Evolutionary conservation across 1,140 invertebrate genomes (phyloP), one percentile per base, ranked within the genome.

Genomic region (Drosophila sturtevanti): DNA sequence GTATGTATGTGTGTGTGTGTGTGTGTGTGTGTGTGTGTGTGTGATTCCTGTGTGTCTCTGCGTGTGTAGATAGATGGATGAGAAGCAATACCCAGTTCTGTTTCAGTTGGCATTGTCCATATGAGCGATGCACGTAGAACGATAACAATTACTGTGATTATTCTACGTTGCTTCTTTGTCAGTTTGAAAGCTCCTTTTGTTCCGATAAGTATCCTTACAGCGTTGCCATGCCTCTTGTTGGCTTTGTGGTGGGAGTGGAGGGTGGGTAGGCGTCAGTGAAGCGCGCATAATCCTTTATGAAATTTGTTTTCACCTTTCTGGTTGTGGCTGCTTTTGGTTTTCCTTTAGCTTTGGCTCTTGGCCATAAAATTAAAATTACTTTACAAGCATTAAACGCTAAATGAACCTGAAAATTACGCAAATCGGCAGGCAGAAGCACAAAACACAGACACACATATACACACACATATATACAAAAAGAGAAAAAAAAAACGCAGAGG

Each of bases 391-490:
- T 90, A 89, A 89, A 90, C 76, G 85, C 89, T 82, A 85, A 90
- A 90, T 90, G 89, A 90, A 90, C 76, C 89, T 89, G 89, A 90
- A 90, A 90, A 90, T 90, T 89, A 89, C 89, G 85, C 81, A 90
- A 90, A 90, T 89, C 84, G 85, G 65, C 68, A 65, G 62, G 44
- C 73, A 62, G 34, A 35, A 52, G 37, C 37, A 60, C 52, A n/a
- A n/a, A n/a, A n/a, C n/a, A n/a, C n/a, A n/a, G n/a, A n/a, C n/a
- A n/a, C n/a, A n/a, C n/a, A n/a, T n/a, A n/a, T n/a, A 34, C 41
- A 51, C 31, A 69, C 48, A 27, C 63, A 64, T 6, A 27, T 18
- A 31, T 31, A 35, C 11, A 52, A 41, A 41, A 37, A 38, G 6
- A 62, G 56, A 31, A 65, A 72, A 55, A n/a, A n/a, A n/a, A n/a